Evolutionary conservation across 2,888 invertebrate genomes (phyloP), one percentile per base, ranked within the genome.

Genomic region (Dinocampus coccinellae): DNA sequence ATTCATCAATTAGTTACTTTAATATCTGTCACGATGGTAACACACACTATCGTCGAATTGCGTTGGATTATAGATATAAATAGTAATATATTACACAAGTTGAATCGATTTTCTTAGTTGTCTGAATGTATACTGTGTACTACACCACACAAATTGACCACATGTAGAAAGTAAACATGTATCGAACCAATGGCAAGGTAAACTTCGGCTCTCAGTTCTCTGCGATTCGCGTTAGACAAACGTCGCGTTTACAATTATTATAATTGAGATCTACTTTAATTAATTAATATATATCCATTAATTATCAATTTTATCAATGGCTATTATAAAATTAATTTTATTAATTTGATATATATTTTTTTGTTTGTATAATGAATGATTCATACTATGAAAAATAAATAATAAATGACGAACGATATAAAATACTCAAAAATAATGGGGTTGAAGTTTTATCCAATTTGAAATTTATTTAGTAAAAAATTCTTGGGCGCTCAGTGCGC

Each of bases 141-240:
- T n/a, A 52, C 53, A 63, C 57, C 53, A 39, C 36, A 39, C 29
- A 52, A 79, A 75, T 79, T 78, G 76, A 80, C 77, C 76, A 78
- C 79, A 79, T 73, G 76, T 76, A 77, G 76, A 79, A 73, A 77
- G 77, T 79, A 74, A 76, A 77, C 69, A 74, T 75, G 77, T 76
- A 78, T 73, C 69, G 78, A 79, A 63, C 79, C 79, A 82, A 82
- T 82, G 81, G 81, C 81, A 82, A 82, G 82, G 82, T 83, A 82
- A 84, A 81, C 77, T 55, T 57, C 36, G 62, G n/a, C 47, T 33
- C 81, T 81, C 78, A 84, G 84, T 84, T 73, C 75, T 77, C 77
- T 77, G 79, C 78, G 75, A 76, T 78, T 78, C 80, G 78, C 77
- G 76, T 72, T 76, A 63, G 77, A 71, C 78, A 78, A 63, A 76